These are phyloP conservation scores for Limulus polyphemus DNA, from an alignment of 2,888 invertebrate genomes.

Conservation along the genomic window DNA sequence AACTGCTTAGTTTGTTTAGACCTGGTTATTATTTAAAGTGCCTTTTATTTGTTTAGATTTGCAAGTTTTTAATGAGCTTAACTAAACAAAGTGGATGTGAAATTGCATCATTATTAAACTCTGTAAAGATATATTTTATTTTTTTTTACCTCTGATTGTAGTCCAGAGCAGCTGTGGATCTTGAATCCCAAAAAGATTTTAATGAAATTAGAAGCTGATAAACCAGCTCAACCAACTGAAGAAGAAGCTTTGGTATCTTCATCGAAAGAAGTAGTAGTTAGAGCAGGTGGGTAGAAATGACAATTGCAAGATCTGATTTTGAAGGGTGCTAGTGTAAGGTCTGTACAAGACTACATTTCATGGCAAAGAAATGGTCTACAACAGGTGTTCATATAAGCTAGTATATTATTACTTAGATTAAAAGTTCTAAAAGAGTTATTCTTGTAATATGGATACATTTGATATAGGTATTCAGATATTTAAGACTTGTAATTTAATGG, in stretches of 20 bases:
- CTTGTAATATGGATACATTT: too few relatives aligned
- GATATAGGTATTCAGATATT: too few relatives aligned
- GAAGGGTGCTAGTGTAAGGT: background rate
- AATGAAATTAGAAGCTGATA: conserved; percentile 30
- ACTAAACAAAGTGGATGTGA: background rate
- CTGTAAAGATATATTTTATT: background rate
- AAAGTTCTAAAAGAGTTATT: too few relatives aligned
- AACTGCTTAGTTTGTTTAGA: too few relatives aligned
- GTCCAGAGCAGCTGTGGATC: conserved; percentile 81
- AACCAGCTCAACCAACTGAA: background rate
- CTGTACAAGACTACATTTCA: too few relatives aligned
- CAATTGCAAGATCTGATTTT: background rate
- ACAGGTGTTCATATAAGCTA: too few relatives aligned
- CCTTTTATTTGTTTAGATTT: too few relatives aligned
- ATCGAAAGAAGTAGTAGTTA: background rate
- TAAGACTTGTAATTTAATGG: too few relatives aligned
- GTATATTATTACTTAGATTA: too few relatives aligned
- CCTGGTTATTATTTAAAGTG: too few relatives aligned
- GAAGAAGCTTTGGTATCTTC: background rate
- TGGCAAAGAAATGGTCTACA: too few relatives aligned
- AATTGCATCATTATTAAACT: background rate
- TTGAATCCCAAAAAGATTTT: conserved; percentile 77
- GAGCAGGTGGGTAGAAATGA: background rate
- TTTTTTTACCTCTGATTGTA: background rate
- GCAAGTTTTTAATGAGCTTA: too few relatives aligned